phyloP scores from a whole-genome alignment of 1,140 invertebrate genomes.

The Scaptomyza hsui region DNA sequence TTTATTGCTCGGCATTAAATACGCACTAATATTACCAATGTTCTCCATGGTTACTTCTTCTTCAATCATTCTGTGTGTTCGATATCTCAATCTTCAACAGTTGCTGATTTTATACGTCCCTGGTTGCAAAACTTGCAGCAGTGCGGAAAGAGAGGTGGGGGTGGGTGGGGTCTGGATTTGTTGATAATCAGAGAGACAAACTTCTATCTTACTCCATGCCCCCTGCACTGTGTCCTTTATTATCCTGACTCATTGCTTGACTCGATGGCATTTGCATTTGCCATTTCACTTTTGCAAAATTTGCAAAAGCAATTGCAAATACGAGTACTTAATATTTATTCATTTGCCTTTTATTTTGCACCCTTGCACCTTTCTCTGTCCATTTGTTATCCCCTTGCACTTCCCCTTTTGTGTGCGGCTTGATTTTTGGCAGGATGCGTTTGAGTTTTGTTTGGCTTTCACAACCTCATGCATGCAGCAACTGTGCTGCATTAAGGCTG shows the following conservation, averaged over 20 bases:
- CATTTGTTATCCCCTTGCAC: not conserved
- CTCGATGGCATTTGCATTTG: constrained; percentile 25
- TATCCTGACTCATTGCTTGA: constrained; percentile 20
- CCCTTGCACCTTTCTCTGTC: constrained; percentile 17
- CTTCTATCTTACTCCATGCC: constrained; percentile 3
- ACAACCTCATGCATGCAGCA: constrained; percentile 34
- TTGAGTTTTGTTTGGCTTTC: constrained; percentile 50
- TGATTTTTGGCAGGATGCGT: not conserved
- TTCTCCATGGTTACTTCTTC: no score
- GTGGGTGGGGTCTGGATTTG: not conserved
- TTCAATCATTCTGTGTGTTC: no score
- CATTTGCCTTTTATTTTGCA: constrained; percentile 60
- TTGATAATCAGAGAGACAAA: constrained; percentile 17
- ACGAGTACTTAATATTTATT: constrained; percentile 73
- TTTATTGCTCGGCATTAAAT: no score
- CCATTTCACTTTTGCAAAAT: constrained; percentile 38
- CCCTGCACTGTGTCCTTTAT: constrained; percentile 7
- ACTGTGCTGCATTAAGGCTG: constrained; percentile 1
- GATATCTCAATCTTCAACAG: no score
- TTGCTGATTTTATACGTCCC: no score
- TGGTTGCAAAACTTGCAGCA: not conserved
- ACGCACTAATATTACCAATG: no score
- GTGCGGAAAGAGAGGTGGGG: no score
- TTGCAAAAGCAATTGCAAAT: constrained; percentile 60
- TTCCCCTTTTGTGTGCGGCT: not conserved